Evolutionary conservation across 2,888 invertebrate genomes (phyloP).

Genomic region (Sphaerophoria taeniata): DNA sequence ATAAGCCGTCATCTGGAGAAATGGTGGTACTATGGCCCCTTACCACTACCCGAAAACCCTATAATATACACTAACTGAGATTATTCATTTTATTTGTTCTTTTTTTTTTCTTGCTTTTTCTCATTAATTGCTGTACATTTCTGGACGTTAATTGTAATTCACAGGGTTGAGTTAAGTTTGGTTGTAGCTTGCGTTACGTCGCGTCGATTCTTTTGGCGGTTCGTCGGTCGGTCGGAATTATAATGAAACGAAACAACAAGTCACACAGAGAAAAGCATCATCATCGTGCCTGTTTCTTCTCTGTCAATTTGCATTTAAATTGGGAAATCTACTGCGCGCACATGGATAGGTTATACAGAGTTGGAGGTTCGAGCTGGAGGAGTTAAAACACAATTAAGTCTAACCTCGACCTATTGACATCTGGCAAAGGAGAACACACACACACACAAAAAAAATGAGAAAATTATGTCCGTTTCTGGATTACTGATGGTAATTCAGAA

Average conservation of each 20-base stretch:
- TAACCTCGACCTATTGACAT: conserved; percentile 73
- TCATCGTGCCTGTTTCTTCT: conserved; percentile 29
- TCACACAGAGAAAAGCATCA: background rate
- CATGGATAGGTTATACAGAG: conserved; percentile 47
- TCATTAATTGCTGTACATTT: conserved; percentile 70
- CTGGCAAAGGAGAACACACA: conserved; percentile 28
- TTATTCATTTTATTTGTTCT: conserved; percentile 46
- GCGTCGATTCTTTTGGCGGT: too few relatives aligned
- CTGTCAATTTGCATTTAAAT: conserved; percentile 72
- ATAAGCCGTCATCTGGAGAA: conserved; percentile 34
- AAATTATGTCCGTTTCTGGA: conserved; percentile 20
- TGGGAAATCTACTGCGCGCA: conserved; percentile 64
- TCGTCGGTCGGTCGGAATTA: too few relatives aligned
- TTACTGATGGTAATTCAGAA: conserved; percentile 13
- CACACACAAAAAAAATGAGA: background rate
- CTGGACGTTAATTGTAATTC: conserved; percentile 70
- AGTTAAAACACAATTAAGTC: conserved; percentile 60
- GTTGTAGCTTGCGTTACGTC: background rate
- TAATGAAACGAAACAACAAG: conserved; percentile 14
- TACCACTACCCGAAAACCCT: background rate
- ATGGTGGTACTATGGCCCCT: conserved; percentile 12
- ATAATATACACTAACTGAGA: conserved; percentile 41
- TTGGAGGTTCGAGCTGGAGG: conserved; percentile 34
- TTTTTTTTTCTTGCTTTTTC: conserved; percentile 39
- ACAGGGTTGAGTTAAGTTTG: conserved; percentile 46